Percentiles rank a stretch among this genome's conserved stretches.
These are phyloP conservation scores for Centroberyx gerrardi DNA, from an alignment of 2,797 vertebrate species.

Conservation along the genomic window DNA sequence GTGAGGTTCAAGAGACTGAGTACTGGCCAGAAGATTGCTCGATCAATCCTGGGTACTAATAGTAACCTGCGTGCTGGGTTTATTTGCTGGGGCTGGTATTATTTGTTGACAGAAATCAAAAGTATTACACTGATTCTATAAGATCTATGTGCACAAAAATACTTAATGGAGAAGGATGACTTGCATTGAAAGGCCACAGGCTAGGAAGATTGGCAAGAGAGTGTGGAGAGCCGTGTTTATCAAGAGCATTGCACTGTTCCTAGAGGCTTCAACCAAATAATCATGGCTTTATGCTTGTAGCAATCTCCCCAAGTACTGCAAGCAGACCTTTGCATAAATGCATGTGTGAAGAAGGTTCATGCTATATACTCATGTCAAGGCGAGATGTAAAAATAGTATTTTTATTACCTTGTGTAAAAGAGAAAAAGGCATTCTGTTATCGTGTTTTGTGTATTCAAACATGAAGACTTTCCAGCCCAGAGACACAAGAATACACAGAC, in stretches of 20 bases:
- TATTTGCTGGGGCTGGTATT: constrained; percentile 22
- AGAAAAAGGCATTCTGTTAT: too few species aligned
- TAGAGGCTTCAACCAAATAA: background rate
- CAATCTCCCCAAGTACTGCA: background rate
- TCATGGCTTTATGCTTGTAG: too few species aligned
- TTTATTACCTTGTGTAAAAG: background rate
- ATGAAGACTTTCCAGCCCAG: background rate
- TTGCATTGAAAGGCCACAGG: background rate
- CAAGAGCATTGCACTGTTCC: background rate
- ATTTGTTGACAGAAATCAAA: too few species aligned
- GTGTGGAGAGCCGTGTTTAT: background rate
- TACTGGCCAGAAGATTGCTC: too few species aligned
- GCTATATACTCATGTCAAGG: background rate
- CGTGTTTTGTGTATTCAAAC: background rate
- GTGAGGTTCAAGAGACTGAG: background rate
- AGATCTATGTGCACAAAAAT: too few species aligned
- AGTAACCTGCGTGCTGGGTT: background rate
- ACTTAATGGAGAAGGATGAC: too few species aligned
- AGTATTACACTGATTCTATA: background rate
- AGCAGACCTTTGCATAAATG: background rate
- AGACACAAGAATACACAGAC: background rate
- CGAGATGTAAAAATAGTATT: background rate
- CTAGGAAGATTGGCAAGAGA: too few species aligned
- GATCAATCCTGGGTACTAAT: background rate
- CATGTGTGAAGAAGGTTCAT: too few species aligned